Evolutionary conservation across 2,888 invertebrate species (phyloP), one percentile per base, ranked within the genome.

Genomic region (Drosophila hamatofila): DNA sequence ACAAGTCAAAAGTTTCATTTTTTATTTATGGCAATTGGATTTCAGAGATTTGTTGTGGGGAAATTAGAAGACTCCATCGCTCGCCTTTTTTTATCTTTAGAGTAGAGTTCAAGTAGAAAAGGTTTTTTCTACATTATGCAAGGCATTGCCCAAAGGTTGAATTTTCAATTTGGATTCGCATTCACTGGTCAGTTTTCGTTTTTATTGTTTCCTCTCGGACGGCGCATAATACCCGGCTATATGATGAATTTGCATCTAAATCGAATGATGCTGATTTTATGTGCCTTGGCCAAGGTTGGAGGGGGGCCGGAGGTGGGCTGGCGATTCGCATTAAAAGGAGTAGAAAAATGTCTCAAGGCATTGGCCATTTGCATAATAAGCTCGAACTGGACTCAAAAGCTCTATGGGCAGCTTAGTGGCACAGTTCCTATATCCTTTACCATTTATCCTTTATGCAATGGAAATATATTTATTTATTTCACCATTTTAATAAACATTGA

Each of bases 181-280:
- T 44, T 18, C 27, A 55, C 41, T 78, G 83, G 80, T 79, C 83
- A 76, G 77, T 61, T 68, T 63, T 49, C 27, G 23, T 30, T 54
- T 52, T 65, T 85, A 84, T 85, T 75, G 71, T 78, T 82, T 78
- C 73, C 72, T 60, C 64, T 59, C 51, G 62, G 76, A 60, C 59
- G 48, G 48, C 67, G 60, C 80, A 62, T 68, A 65, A 86, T 65
- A 78, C 56, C 62, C 49, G 81, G 89, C 88, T 89, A 83, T 86
- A 84, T 91, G 91, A 91, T 91, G 91, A 92, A 92, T 92, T 92
- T 92, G 92, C 92, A 92, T 92, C 91, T 92, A 92, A 92, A 92
- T 92, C 92, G 92, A 92, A 91, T 89, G 72, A 11, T 65, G 52
- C 61, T 42, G 35, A 33, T 44, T 57, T 44, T 44, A 42, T 30